A percentile compares a stretch with the other conserved stretches of the same genome.
phyloP scores from a whole-genome alignment of 2,797 vertebrate species.

The Crax fasciolata region DNA sequence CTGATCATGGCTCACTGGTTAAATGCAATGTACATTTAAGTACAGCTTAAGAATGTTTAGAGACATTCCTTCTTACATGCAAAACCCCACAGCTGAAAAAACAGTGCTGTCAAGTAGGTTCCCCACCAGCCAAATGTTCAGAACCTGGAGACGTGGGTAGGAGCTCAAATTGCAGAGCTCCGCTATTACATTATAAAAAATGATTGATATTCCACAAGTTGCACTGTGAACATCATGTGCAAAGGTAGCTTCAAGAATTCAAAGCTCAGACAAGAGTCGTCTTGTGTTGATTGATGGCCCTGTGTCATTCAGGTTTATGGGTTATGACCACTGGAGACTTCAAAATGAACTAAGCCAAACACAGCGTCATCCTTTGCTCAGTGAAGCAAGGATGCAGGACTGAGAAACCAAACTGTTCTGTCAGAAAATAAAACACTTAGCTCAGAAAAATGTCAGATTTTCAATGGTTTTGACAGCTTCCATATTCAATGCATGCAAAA shows the following conservation, averaged over 20 bases:
- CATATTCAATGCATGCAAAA: constrained; percentile 84
- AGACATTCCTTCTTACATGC: neutral
- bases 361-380: constrained; percentile 77
- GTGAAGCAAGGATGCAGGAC: constrained; percentile 80
- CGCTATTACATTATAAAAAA: constrained; percentile 17
- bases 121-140: neutral
- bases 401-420: constrained; percentile 77
- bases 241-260: constrained; percentile 26
- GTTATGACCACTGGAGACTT: constrained; percentile 82
- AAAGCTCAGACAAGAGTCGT: constrained; percentile 44
- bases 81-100: neutral
- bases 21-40: neutral
- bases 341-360: constrained; percentile 84
- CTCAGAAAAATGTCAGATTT: constrained; percentile 85
- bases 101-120: neutral
- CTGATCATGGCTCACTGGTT: neutral
- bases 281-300: constrained; percentile 85
- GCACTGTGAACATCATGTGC: constrained; percentile 74
- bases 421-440: constrained; percentile 86
- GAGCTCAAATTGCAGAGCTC: constrained; percentile 5
- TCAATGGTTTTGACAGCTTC: constrained; percentile 83
- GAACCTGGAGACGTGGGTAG: neutral
- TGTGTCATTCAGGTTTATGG: constrained; percentile 84
- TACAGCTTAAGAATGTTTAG: neutral
- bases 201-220: constrained; percentile 45